Conservation (phyloP, 2,113 vertebrate species). For the Sprattus sprattus region DNA sequence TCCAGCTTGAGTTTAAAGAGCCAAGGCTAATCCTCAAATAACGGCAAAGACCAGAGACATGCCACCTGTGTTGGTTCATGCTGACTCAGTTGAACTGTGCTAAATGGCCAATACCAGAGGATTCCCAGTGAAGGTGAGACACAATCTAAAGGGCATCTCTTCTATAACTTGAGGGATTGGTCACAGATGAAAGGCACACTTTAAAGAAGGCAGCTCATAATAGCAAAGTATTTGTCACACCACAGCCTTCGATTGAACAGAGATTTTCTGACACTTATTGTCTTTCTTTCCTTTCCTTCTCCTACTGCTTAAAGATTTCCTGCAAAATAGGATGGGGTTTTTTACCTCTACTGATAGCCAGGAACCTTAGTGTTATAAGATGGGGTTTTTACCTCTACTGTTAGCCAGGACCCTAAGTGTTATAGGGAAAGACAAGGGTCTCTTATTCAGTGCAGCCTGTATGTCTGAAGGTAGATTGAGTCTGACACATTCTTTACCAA, state of each 20-base stretch:
- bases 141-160: slow-evolving; percentile 35
- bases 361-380: slow-evolving; percentile 60
- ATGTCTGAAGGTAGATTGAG: slow-evolving; percentile 64
- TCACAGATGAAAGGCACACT: slow-evolving; percentile 57
- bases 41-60: slow-evolving; percentile 26
- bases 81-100: slow-evolving; percentile 43
- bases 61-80: slow-evolving; percentile 34
- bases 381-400: slow-evolving; percentile 40
- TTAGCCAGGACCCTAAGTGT: slow-evolving; percentile 57
- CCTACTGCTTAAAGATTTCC: slow-evolving; percentile 56
- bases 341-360: slow-evolving; percentile 44
- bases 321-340: slow-evolving; percentile 56
- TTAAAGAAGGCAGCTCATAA: slow-evolving; percentile 47
- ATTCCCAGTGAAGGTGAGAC: slow-evolving; percentile 40
- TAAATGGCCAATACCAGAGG: slow-evolving; percentile 35
- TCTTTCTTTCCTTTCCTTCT: slow-evolving; percentile 35
- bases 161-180: slow-evolving; percentile 52
- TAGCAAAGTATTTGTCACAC: slow-evolving; percentile 53
- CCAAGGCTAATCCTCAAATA: slow-evolving; percentile 43
- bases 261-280: slow-evolving; percentile 32
- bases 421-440: slow-evolving; percentile 56
- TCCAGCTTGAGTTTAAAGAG: not conserved
- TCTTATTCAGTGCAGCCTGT: slow-evolving; percentile 52
- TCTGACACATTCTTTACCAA: slow-evolving; percentile 70
- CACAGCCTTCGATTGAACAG: slow-evolving; percentile 48